phyloP scores from a whole-genome alignment of 2,113 vertebrate genomes.

The Etia nguti region DNA sequence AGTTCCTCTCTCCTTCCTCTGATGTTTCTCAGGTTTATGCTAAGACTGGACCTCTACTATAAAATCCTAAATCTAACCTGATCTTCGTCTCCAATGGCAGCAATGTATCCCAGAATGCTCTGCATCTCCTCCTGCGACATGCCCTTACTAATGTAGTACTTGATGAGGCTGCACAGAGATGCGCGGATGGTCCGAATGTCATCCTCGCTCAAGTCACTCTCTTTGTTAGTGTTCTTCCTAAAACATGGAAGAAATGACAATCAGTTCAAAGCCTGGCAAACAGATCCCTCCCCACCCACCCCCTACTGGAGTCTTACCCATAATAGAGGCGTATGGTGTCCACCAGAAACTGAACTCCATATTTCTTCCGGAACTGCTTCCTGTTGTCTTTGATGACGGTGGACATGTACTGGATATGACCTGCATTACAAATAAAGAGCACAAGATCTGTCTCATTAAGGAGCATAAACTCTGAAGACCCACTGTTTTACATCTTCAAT shows the following conservation, averaged over 20 bases:
- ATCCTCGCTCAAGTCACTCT: slow-evolving; percentile 80
- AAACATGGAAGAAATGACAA: background rate
- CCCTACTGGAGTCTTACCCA: slow-evolving; percentile 73
- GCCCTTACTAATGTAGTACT: slow-evolving; percentile 96
- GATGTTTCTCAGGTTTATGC: background rate
- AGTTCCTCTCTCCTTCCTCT: background rate
- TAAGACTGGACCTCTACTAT: background rate
- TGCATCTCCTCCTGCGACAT: slow-evolving; percentile 91
- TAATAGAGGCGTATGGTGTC: slow-evolving; percentile 91
- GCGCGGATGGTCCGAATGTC: slow-evolving; percentile 86
- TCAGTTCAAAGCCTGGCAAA: background rate
- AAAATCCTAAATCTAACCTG: slow-evolving; percentile 74
- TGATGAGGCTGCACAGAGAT: slow-evolving; percentile 87
- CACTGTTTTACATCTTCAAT: background rate
- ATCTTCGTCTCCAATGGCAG: slow-evolving; percentile 88
- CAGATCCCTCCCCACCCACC: background rate
- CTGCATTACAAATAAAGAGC: slow-evolving; percentile 55
- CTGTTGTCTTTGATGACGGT: slow-evolving; percentile 95
- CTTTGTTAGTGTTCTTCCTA: slow-evolving; percentile 68
- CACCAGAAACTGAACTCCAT: slow-evolving; percentile 92
- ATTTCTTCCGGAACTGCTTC: slow-evolving; percentile 92
- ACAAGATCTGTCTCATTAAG: background rate
- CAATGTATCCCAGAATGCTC: slow-evolving; percentile 90
- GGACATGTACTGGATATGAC: slow-evolving; percentile 96
- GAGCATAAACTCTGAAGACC: background rate